Evolutionary conservation across 2,797 vertebrate genomes (phyloP).

Genomic region (Myiotriccus ornatus): DNA sequence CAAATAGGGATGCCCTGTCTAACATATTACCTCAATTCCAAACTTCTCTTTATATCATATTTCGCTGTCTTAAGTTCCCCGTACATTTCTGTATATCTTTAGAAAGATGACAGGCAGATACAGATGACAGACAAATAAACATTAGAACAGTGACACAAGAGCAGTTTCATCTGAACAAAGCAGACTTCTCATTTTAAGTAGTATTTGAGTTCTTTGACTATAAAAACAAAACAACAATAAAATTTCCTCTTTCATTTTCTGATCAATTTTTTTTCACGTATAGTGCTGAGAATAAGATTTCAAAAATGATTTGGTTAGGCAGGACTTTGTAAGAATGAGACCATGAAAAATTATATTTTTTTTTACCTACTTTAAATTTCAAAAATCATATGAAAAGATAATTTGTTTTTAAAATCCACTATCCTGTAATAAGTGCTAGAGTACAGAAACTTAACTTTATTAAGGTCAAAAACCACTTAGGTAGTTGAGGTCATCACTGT

Average conservation of each 20-base stretch:
- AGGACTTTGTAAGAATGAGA: background rate
- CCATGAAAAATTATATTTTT: background rate
- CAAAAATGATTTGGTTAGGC: background rate
- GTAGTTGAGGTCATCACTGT: background rate
- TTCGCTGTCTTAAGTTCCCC: background rate
- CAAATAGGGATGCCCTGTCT: background rate
- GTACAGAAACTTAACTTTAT: background rate
- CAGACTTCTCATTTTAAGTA: background rate
- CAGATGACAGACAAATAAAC: constrained; percentile 7
- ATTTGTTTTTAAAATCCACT: background rate
- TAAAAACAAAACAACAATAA: background rate
- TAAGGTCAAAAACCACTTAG: background rate
- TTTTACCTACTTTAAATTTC: background rate
- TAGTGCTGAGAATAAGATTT: background rate
- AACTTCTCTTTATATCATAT: background rate
- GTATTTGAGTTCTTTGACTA: background rate
- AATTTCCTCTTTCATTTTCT: background rate
- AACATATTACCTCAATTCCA: background rate
- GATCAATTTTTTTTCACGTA: background rate
- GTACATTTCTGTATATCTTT: background rate
- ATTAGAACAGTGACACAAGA: background rate
- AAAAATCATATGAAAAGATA: background rate
- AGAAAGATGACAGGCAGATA: constrained; percentile 16
- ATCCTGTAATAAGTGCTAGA: background rate
- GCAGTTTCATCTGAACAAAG: background rate